Percentiles rank a stretch among this genome's conserved stretches.
Conservation (phyloP, 2,113 vertebrate genomes). For the Strix aluco region DNA sequence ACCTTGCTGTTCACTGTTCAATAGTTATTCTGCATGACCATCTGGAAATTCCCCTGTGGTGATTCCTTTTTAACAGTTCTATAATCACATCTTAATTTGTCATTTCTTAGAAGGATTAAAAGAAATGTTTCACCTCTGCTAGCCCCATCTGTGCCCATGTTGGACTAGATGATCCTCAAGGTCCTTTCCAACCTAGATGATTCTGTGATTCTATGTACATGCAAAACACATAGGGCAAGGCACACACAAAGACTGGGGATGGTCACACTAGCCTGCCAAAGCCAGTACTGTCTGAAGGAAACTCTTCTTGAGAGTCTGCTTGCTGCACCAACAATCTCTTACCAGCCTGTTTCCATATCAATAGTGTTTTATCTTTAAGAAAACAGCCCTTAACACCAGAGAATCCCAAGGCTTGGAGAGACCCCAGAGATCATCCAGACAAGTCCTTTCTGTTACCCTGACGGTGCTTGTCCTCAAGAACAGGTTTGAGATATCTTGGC, state of each 20-base stretch:
- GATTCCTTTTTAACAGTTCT: slow-evolving; percentile 45
- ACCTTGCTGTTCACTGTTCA: neutral
- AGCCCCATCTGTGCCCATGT: slow-evolving; percentile 12
- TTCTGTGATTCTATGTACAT: neutral
- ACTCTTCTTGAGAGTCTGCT: neutral
- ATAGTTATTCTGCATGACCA: slow-evolving; percentile 34
- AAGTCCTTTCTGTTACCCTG: neutral
- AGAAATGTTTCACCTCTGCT: neutral
- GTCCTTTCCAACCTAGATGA: too few species aligned
- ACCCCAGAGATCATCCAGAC: neutral
- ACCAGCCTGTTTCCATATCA: neutral
- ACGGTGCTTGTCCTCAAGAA: neutral
- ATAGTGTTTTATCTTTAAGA: neutral
- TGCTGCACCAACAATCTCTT: neutral
- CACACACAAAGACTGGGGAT: neutral
- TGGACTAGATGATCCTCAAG: too few species aligned
- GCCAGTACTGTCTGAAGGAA: neutral
- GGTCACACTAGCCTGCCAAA: neutral
- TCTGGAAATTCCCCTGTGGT: slow-evolving; percentile 49
- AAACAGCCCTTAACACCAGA: neutral
- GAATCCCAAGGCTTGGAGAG: neutral
- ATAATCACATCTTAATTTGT: slow-evolving; percentile 56
- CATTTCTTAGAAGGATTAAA: slow-evolving; percentile 59
- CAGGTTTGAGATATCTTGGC: neutral
- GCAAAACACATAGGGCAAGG: neutral